Percentiles rank a stretch among this genome's conserved stretches.
These are phyloP conservation scores for Neodon shergylaensis DNA, from an alignment of 2,113 vertebrate genomes.

Conservation along the genomic window DNA sequence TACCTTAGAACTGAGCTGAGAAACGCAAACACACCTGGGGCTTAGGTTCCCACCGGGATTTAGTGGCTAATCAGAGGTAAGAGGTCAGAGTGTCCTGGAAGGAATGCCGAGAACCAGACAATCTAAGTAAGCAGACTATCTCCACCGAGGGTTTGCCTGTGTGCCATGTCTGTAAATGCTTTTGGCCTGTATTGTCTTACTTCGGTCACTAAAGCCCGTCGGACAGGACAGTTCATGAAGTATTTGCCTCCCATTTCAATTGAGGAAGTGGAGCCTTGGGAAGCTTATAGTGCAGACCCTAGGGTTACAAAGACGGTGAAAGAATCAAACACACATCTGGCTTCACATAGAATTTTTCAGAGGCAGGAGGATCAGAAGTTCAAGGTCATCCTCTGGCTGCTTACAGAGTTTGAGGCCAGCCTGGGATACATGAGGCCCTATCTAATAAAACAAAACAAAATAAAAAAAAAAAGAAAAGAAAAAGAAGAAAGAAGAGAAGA, in stretches of 20 bases:
- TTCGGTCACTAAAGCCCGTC: neutral
- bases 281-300: neutral
- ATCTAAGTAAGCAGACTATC: neutral
- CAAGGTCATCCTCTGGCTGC: neutral
- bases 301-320: neutral
- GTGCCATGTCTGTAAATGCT: neutral
- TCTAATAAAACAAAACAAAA: neutral
- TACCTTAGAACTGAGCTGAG: neutral
- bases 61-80: neutral
- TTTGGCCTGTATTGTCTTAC: neutral
- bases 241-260: neutral
- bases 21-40: neutral
- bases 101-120: neutral
- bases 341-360: neutral
- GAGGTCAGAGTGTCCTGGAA: neutral
- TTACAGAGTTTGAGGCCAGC: neutral
- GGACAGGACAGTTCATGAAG: neutral
- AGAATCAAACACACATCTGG: constrained; percentile 12
- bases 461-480: neutral
- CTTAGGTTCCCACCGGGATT: neutral
- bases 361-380: neutral
- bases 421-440: neutral
- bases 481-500: neutral
- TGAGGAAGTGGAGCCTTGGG: neutral
- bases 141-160: neutral